These are phyloP conservation scores for Florisuga fusca DNA, from an alignment of 2,797 vertebrate species.

Conservation along the genomic window DNA sequence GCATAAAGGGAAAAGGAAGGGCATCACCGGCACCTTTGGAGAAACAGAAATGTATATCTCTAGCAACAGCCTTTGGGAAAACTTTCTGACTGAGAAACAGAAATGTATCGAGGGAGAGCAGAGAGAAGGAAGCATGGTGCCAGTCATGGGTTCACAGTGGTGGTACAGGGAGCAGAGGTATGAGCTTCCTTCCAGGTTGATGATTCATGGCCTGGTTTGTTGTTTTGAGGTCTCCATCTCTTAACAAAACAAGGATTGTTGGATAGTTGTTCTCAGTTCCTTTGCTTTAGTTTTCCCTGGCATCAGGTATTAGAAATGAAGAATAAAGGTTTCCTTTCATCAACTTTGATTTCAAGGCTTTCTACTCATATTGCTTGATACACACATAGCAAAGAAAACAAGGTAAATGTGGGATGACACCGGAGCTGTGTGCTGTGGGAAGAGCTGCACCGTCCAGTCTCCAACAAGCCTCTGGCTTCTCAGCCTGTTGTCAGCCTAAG, in stretches of 20 bases:
- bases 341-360: conserved; percentile 1
- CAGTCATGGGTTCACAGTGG: background rate
- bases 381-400: background rate
- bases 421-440: background rate
- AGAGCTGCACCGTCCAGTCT: background rate
- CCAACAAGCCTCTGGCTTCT: background rate
- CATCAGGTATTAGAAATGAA: background rate
- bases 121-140: background rate
- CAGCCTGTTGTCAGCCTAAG: background rate
- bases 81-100: background rate
- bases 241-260: background rate
- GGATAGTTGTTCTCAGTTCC: background rate
- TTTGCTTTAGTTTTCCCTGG: background rate
- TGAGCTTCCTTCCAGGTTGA: background rate
- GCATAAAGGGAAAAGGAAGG: background rate
- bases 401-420: background rate
- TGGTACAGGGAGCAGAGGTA: background rate
- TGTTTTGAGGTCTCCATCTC: background rate
- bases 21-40: background rate
- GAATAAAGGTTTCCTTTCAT: conserved; percentile 36
- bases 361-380: background rate
- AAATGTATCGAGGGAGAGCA: background rate
- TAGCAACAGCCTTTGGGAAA: background rate
- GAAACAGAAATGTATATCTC: background rate
- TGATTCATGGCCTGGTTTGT: background rate